Conservation (phyloP, 1,140 invertebrate species). For the Meloidogyne hapla region DNA sequence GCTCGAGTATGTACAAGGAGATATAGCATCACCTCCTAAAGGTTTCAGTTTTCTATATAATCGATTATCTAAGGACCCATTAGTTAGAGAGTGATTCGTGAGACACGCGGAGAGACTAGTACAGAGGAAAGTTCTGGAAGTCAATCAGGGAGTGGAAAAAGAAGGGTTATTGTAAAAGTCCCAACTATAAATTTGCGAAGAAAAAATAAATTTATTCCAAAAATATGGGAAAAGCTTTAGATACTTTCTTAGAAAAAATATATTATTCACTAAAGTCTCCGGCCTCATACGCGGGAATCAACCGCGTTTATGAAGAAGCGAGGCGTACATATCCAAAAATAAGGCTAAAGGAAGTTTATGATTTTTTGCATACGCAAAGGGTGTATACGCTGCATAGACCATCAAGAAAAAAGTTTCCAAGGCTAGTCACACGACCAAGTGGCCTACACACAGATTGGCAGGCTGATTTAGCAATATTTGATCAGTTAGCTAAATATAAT, state of each 20-base stretch:
- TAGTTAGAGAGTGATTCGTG: not conserved
- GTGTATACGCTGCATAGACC: conserved; percentile 39
- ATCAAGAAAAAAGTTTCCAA: conserved; percentile 2
- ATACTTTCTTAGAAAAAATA: conserved; percentile 13
- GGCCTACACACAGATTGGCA: conserved; percentile 45
- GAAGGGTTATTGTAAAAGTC: not conserved
- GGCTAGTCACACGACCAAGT: conserved; percentile 18
- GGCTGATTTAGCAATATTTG: conserved; percentile 34
- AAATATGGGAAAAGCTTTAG: conserved; percentile 24
- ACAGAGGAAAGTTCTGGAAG: not conserved
- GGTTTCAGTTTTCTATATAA: not conserved
- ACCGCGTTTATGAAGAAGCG: conserved; percentile 23
- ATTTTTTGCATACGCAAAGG: conserved; percentile 31
- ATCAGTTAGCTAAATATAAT: conserved; percentile 23
- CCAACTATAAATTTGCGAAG: not conserved
- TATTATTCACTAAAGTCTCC: conserved; percentile 34
- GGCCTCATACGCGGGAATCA: conserved; percentile 14
- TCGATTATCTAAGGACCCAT: not conserved
- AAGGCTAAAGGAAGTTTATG: not conserved
- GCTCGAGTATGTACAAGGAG: not conserved
- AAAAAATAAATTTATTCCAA: not conserved
- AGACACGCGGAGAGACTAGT: not conserved
- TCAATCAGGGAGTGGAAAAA: not conserved
- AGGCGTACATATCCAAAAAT: conserved; percentile 25
- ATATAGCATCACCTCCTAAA: not conserved